A percentile compares a stretch with the other conserved stretches of the same genome.
These are phyloP conservation scores for Urocynchramus pylzowi DNA, from an alignment of 2,113 vertebrate genomes.

Conservation along the genomic window DNA sequence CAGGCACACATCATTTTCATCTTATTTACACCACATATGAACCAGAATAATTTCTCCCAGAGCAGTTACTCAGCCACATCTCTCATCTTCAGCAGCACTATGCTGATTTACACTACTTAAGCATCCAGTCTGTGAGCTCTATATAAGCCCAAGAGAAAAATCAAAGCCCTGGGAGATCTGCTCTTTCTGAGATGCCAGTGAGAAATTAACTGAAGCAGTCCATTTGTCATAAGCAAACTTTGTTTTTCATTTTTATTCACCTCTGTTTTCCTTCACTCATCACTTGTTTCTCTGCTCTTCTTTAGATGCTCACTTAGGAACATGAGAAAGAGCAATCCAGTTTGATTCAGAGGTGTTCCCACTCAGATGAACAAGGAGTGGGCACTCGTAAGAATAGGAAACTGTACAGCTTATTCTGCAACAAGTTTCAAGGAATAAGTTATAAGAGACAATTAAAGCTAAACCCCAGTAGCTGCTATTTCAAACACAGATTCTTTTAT, in stretches of 20 bases:
- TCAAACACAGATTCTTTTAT: neutral
- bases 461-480: neutral
- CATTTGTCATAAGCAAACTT: neutral
- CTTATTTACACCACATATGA: neutral
- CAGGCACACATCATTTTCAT: neutral
- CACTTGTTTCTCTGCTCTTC: neutral
- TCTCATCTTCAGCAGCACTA: neutral
- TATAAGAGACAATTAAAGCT: neutral
- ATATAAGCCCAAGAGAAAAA: neutral
- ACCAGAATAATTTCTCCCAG: neutral
- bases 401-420: neutral
- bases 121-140: neutral
- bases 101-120: neutral
- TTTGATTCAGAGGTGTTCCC: neutral
- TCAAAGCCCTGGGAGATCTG: neutral
- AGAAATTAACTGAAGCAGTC: neutral
- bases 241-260: neutral
- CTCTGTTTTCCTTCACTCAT: neutral
- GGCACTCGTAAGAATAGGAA: neutral
- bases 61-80: neutral
- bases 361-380: neutral
- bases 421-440: neutral
- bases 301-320: neutral
- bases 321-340: neutral
- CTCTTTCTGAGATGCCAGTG: neutral